Evolutionary conservation across 37 sponge, comb jelly and placozoan genomes (phyloP), one percentile per base, ranked within the genome.

Genomic region (Beroe ovata): DNA sequence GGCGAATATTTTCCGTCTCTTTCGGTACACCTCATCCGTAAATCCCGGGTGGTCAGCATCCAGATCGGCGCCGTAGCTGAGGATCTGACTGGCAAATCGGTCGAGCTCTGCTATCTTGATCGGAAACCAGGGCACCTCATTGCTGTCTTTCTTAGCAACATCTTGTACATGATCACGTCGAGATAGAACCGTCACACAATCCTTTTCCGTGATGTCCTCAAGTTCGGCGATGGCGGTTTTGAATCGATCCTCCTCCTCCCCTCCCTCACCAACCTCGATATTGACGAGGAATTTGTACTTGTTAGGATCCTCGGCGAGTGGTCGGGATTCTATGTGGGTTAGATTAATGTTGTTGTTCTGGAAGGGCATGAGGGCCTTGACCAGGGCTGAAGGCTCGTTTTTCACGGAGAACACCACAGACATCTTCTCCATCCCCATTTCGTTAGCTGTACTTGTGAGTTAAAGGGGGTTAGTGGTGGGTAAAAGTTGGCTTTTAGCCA

Each of bases 21-120:
- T 92, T 33, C 95, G 77, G 64, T 98, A 98, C 6, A 96, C 93
- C 19, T 72, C 39, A 63, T 98, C 99, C 60, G 93, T 98, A 64
- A 95, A 95, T 22, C 99, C 99, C 1, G 99, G 99, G 60, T 98
- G 99, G 60, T 98, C 99, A 38, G 99, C 84, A 47, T 94, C 93
- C 63, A 98, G 91, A 39, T 95, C 96, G 19, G 54, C 20, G 4
- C 84, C 84, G 54, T 77, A 77, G 41, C 84, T 77, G 84, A 94
- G 77, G 18, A 98, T 90, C 59, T 91, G 92, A 60, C 94, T 92
- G 47, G 96, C 94, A 91, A 97, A 93, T 88, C 89, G 89, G 89
- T 97, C 99, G 90, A 98, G 90, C 0, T 98, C 99, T 8, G 64
- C 20, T 25, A 95, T 95, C 25, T 89, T 93, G 18, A 92, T 92